Base-by-base conservation (phyloP, 1,140 invertebrate species). In the Leptinotarsa texana region DNA sequence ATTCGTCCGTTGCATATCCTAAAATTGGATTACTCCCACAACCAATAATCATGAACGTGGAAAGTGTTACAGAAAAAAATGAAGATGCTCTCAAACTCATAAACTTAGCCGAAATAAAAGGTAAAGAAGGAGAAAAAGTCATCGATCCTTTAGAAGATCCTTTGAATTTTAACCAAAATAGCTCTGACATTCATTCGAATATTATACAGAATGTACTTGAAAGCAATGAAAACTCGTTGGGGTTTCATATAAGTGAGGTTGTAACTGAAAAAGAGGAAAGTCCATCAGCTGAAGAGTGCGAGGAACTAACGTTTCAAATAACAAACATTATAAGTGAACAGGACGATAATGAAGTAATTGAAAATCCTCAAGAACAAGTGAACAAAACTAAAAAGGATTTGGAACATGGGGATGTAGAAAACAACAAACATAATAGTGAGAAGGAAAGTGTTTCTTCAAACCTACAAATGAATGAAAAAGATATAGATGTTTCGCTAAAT, bases 11-110 rank as follows among this genome's bases (percentile, higher is more conserved):
- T 47, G 42, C 72, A 17, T 80, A 77, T 66, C 75, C 73, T 48
- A 80, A 78, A 72, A 73, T 78, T 13, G 73, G 51, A 24, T 49
- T 75, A 42, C 17, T 63, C 1, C 13, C 76, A 0, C 63, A 77
- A 49, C 79, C 77, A n/a, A 72, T 80, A 5, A 80, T 80, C 33
- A 73, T 77, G 63, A 66, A 79, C 33, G 74, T 80, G 22, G 72
- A 62, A 24, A 75, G 68, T 13, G 63, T 75, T n/a, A 24, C 47
- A 11, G 48, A 70, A 13, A 69, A 66, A 42, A 69, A 63, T 51
- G 65, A 66, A 24, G 69, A 77, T n/a, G 75, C 18, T 21, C 24
- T 79, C 4, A 42, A 79, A 72, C 65, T 79, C 5, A 71, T 79
- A 4, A 72, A 77, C 63, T 63, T 79, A 13, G 27, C 75, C 0